Base-by-base conservation (phyloP, 2,888 invertebrate genomes). In the Clunio marinus region DNA sequence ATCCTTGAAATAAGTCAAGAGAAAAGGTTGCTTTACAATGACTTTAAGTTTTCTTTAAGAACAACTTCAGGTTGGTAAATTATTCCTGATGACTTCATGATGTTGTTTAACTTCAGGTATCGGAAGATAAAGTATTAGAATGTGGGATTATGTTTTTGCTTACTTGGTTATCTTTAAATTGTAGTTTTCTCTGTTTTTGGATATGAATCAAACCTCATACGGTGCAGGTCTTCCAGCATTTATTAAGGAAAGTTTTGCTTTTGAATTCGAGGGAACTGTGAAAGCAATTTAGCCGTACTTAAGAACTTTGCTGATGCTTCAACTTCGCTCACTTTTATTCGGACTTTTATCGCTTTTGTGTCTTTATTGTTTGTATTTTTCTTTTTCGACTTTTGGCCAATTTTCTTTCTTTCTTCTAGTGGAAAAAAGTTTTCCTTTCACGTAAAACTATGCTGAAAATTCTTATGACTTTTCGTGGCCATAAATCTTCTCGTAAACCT, bases 291-390 rank as follows among this genome's bases (percentile, higher is more conserved):
- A 37, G 27, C 41, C 35, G 15, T 62, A 32, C 62, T 62, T 62
- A 62, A 32, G 62, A 63, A 63, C 63, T 63, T 60, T 63, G 63
- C 63, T 63, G 63, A 63, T 46, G 63, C 20, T 63, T 63, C 63
- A 27, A 22, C 22, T 60, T 60, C 22, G 20, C 37, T 5, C 20
- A 46, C 27, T 28, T 60, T 15, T 60, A 15, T 59, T 60, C 22
- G 10, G 57, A 57, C 57, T 57, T 57, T 24, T 63, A 63, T 63
- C 63, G 63, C 63, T 63, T 46, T 45, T 28, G 22, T 41, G 41
- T 46, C 63, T 63, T 63, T 63, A 63, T 63, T 63, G 63, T 63
- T 63, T 63, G 46, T 63, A 28, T 63, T 63, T 63, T 27, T 46
- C 27, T 22, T 37, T 60, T 41, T 35, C 27, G 3, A 13, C 15